Evolutionary conservation across 2,888 invertebrate genomes (phyloP), one percentile per base, ranked within the genome.

Genomic region (Eilema caniola): DNA sequence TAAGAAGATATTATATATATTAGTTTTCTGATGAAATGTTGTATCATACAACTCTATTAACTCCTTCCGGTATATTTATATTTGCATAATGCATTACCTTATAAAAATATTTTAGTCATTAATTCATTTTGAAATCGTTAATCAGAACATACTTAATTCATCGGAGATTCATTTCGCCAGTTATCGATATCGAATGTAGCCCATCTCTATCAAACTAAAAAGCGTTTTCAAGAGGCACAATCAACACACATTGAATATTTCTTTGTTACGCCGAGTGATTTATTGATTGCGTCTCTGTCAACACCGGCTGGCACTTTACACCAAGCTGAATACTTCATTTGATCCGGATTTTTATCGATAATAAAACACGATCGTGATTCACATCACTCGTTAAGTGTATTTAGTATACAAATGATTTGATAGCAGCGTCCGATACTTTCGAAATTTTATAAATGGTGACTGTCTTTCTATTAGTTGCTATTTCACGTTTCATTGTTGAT

Each of bases 281-380:
- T 95, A 95, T 95, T 94, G 95, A 95, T 94, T 93, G 92, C 94
- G 90, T 92, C 93, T 94, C 95, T 95, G 95, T 95, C 95, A 95
- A 95, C 95, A 95, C 92, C 73, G 85, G 88, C 91, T 88, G 91
- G 91, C 91, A 92, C 83, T 91, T 90, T 90, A 91, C 91, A 90
- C 88, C 85, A 80, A 84, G 82, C 86, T 95, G 94, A 95, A 95
- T 95, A 95, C 95, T 94, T 95, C 95, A 95, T 95, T 95, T 95
- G 94, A 94, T 94, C 93, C 93, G 93, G 92, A 94, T 95, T 93
- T 93, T 94, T 93, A 95, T 95, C 94, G 94, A 94, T 91, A 93
- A 92, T 93, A 93, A 91, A 91, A 92, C 90, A 84, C 85, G 88
- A 86, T 86, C 87, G 87, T 92, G 93, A 92, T 91, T 92, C 92